phyloP scores from a whole-genome alignment of 2,888 invertebrate genomes.

The Mesoligia furuncula region DNA sequence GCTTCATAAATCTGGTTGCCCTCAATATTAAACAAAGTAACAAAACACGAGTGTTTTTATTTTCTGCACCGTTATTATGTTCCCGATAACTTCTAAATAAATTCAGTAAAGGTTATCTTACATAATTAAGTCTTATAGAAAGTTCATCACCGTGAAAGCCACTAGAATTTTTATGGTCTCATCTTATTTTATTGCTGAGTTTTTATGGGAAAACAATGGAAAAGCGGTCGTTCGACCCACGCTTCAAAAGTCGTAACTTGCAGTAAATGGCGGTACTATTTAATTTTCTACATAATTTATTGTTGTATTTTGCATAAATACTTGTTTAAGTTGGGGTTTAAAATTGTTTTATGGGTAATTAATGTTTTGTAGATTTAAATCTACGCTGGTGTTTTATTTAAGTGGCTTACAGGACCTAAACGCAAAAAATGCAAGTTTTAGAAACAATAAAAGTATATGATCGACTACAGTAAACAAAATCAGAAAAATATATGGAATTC shows the following conservation, averaged over 20 bases:
- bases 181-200: conserved; percentile 42
- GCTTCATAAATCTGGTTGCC: background rate
- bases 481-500: too few relatives aligned
- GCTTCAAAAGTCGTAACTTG: conserved; percentile 44
- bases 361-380: conserved; percentile 15
- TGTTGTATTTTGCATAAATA: conserved; percentile 52
- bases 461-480: too few relatives aligned
- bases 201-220: conserved; percentile 66
- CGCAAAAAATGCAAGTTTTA: too few relatives aligned
- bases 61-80: background rate
- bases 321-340: conserved; percentile 23
- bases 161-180: conserved; percentile 54
- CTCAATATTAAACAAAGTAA: background rate
- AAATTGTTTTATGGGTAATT: conserved; percentile 33
- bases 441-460: too few relatives aligned
- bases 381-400: background rate
- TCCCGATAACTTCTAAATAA: conserved; percentile 15
- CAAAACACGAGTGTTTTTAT: background rate
- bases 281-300: conserved; percentile 62
- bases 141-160: conserved; percentile 53
- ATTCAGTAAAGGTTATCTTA: conserved; percentile 25
- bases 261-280: conserved; percentile 51
- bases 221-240: conserved; percentile 54
- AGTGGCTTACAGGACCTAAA: too few relatives aligned
- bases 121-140: conserved; percentile 51